A percentile compares a stretch with the other conserved stretches of the same genome.
phyloP scores from a whole-genome alignment of 1,140 invertebrate species.

The Agrypnia vestita region DNA sequence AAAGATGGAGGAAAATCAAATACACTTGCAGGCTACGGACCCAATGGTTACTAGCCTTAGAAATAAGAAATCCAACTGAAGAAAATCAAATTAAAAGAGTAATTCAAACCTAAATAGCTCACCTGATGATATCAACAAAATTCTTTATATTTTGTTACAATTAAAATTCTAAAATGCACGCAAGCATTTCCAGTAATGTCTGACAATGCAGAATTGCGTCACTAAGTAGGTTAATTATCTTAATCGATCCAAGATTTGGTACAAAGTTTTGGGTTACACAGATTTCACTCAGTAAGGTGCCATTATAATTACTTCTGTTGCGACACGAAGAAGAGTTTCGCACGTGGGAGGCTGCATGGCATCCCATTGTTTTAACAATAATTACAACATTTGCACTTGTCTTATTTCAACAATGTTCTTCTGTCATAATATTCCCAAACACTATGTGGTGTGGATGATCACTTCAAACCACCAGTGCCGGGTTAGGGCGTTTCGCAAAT shows the following conservation, averaged over 20 bases:
- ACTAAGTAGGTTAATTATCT: slow-evolving; percentile 21
- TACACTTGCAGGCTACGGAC: too few species aligned
- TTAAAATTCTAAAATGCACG: too few species aligned
- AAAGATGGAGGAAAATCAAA: too few species aligned
- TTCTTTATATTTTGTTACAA: too few species aligned
- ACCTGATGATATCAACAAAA: too few species aligned
- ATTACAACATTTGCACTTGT: slow-evolving; percentile 39
- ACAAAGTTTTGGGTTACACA: slow-evolving; percentile 29
- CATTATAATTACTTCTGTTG: slow-evolving; percentile 28
- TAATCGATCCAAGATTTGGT: slow-evolving; percentile 10
- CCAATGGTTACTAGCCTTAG: too few species aligned
- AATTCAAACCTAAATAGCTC: too few species aligned
- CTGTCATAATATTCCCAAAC: slow-evolving; percentile 34
- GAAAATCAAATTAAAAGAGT: too few species aligned
- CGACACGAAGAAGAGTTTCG: slow-evolving; percentile 25
- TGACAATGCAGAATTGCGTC: not conserved
- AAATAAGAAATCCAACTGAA: too few species aligned
- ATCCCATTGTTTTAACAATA: slow-evolving; percentile 23
- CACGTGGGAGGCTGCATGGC: slow-evolving; percentile 29
- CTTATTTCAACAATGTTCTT: slow-evolving; percentile 28
- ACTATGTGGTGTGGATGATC: not conserved
- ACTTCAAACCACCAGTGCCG: not conserved
- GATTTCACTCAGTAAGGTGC: slow-evolving; percentile 1
- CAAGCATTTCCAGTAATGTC: not conserved
- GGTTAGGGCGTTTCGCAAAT: not conserved